These are phyloP conservation scores for Centropus unirufus DNA, from an alignment of 2,113 vertebrate species.

Conservation along the genomic window DNA sequence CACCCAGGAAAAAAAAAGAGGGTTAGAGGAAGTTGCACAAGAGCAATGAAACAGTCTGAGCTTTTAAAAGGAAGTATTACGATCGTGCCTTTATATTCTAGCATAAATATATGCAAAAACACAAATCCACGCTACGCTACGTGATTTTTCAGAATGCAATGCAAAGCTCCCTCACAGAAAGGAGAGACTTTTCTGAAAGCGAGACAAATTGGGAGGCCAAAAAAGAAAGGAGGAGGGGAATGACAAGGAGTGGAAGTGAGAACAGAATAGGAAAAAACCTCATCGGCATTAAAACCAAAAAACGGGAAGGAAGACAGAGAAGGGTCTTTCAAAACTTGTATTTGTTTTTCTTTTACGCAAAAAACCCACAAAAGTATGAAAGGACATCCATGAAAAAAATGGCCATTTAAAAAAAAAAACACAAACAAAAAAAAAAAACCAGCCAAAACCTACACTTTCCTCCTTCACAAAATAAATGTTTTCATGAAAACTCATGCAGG, in stretches of 20 bases:
- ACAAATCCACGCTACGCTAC: background rate
- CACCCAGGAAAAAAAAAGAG: background rate
- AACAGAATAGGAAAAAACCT: slow-evolving; percentile 2
- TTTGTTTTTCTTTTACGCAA: background rate
- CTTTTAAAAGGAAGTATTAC: background rate
- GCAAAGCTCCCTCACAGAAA: background rate
- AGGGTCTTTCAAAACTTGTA: background rate
- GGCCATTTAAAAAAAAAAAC: background rate
- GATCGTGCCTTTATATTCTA: background rate
- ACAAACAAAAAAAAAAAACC: background rate
- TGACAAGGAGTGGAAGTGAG: background rate
- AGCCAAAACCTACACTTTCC: background rate
- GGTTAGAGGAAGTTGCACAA: slow-evolving; percentile 44
- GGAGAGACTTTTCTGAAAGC: background rate
- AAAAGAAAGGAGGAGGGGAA: background rate
- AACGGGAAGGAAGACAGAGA: slow-evolving; percentile 11
- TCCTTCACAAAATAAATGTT: background rate
- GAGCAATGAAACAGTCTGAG: background rate
- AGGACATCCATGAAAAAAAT: background rate
- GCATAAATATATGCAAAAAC: background rate
- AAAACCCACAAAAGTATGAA: background rate
- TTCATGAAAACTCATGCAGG: background rate
- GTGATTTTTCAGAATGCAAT: background rate
- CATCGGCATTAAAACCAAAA: background rate
- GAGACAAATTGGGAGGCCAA: background rate